phyloP scores from a whole-genome alignment of 2,113 vertebrate genomes.

The Dicentrarchus labrax region DNA sequence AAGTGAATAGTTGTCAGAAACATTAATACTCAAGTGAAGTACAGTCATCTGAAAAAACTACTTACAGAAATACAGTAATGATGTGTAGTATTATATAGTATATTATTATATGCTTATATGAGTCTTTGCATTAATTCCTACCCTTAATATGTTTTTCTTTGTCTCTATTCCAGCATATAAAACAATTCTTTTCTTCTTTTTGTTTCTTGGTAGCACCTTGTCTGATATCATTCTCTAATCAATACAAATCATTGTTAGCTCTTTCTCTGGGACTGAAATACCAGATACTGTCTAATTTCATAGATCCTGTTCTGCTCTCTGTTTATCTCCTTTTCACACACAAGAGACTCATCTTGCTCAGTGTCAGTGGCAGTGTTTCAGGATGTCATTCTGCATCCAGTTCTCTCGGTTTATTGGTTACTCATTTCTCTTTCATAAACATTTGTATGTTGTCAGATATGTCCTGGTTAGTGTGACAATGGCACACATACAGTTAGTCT shows the following conservation, averaged over 20 bases:
- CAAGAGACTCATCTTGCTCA: background rate
- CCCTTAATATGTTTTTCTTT: background rate
- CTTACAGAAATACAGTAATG: background rate
- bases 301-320: slow-evolving; percentile 30
- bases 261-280: background rate
- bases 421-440: background rate
- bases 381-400: background rate
- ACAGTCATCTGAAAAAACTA: background rate
- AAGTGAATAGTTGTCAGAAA: no score
- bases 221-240: slow-evolving; percentile 42
- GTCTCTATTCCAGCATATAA: background rate
- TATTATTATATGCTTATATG: no score
- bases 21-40: no score
- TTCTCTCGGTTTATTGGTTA: background rate
- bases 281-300: slow-evolving; percentile 50
- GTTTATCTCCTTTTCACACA: slow-evolving; percentile 50
- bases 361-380: background rate
- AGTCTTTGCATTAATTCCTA: background rate
- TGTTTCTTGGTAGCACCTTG: background rate
- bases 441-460: background rate
- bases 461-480: background rate
- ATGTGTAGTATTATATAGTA: no score
- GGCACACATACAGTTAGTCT: no score
- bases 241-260: slow-evolving; percentile 38
- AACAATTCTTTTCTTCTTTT: background rate